These are phyloP conservation scores for Enteromius afrohamiltoni DNA, from an alignment of 2,797 vertebrate genomes.

Conservation along the genomic window DNA sequence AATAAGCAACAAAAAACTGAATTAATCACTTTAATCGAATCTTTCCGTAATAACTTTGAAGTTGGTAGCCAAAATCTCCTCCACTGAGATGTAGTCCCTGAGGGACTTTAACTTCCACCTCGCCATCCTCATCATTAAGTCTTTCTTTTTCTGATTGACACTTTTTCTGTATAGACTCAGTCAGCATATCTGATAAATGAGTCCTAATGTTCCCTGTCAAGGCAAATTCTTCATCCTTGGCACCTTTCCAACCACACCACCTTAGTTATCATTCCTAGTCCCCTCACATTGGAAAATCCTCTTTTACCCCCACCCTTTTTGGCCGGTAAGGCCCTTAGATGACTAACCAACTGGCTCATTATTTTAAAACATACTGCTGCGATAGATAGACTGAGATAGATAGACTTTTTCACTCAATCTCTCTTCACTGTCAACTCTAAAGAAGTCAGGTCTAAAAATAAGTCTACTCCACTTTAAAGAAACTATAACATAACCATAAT, in stretches of 20 bases:
- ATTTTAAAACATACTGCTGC: constrained; percentile 51
- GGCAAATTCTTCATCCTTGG: constrained; percentile 44
- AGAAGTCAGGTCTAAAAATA: background rate
- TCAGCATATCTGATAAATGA: constrained; percentile 70
- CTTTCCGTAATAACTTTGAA: background rate
- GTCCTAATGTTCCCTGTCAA: constrained; percentile 51
- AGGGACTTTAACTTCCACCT: constrained; percentile 42
- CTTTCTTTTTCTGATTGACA: constrained; percentile 55
- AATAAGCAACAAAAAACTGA: background rate
- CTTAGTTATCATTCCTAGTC: constrained; percentile 58
- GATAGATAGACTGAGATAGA: no score
- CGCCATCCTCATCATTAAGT: background rate
- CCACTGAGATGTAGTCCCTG: background rate
- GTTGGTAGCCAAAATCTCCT: background rate
- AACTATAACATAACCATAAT: background rate
- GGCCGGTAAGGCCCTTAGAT: constrained; percentile 54
- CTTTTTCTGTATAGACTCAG: constrained; percentile 53
- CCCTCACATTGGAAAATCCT: constrained; percentile 58
- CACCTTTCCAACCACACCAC: constrained; percentile 35
- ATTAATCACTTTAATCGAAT: background rate
- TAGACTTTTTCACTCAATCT: background rate
- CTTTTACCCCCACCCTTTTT: constrained; percentile 11
- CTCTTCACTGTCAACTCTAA: background rate
- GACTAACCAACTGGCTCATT: constrained; percentile 59
- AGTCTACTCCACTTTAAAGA: background rate